Conservation (phyloP, 2,113 vertebrate genomes). For the Microcebus murinus region DNA sequence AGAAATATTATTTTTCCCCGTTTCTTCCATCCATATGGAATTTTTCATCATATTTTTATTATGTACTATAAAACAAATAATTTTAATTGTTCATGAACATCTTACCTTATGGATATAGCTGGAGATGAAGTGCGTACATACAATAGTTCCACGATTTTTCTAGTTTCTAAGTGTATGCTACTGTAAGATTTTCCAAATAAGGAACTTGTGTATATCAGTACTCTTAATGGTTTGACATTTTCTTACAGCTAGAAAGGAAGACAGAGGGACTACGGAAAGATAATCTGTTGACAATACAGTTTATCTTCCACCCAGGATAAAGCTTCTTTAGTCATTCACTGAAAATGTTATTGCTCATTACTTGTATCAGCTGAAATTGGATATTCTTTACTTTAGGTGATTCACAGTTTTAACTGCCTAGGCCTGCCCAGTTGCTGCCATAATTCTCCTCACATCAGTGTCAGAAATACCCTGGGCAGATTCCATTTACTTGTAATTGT, state of each 20-base stretch:
- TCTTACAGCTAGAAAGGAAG: not conserved
- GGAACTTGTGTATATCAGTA: not conserved
- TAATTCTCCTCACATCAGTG: constrained; percentile 36
- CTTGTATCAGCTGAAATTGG: not conserved
- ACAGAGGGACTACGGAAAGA: not conserved
- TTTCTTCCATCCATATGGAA: not conserved
- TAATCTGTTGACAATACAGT: not conserved
- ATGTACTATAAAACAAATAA: not conserved
- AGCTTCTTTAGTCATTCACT: not conserved
- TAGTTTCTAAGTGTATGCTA: not conserved
- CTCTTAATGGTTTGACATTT: not conserved
- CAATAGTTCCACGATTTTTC: not conserved
- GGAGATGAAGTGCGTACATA: not conserved
- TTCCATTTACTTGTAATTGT: constrained; percentile 57
- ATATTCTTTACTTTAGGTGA: not conserved
- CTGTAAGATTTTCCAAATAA: not conserved
- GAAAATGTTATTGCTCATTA: constrained; percentile 27
- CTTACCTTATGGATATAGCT: not conserved
- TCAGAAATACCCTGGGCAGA: not conserved
- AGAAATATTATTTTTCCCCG: not conserved
- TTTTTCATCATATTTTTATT: constrained; percentile 6
- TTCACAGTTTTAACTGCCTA: constrained; percentile 5
- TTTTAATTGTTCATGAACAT: constrained; percentile 15
- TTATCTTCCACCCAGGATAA: not conserved
- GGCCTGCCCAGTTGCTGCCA: not conserved